Percentiles rank a stretch among this genome's conserved stretches.
Evolutionary conservation across 2,113 vertebrate species (phyloP).

Genomic region (Nanger granti): DNA sequence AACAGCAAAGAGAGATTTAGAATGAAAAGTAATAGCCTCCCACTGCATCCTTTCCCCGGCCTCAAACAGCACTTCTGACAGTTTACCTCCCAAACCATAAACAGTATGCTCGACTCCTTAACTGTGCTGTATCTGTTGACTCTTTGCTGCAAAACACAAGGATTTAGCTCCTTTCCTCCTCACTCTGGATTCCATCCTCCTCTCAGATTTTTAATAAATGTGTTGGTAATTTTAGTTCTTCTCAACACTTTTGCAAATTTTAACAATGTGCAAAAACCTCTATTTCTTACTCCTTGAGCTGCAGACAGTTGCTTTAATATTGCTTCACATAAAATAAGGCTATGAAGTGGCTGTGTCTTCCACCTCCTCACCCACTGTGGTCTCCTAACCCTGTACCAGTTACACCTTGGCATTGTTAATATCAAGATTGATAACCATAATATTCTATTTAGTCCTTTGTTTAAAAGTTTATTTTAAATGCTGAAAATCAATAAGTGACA

Average conservation of each 20-base stretch:
- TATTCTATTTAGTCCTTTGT: background rate
- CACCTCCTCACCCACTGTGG: background rate
- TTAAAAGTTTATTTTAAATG: background rate
- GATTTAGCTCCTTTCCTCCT: background rate
- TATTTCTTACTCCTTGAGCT: background rate
- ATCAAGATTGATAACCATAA: background rate
- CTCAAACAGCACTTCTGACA: background rate
- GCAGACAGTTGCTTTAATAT: background rate
- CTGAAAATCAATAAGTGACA: background rate
- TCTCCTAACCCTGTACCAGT: background rate
- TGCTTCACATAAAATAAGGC: background rate
- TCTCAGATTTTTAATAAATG: background rate
- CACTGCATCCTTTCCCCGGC: background rate
- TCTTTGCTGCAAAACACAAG: background rate
- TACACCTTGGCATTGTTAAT: background rate
- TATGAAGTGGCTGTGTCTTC: accelerated
- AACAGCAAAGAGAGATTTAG: background rate
- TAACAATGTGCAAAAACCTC: background rate
- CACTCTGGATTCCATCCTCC: background rate
- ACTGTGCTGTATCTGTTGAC: background rate
- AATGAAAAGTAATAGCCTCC: background rate
- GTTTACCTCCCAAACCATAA: background rate
- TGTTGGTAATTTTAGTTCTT: background rate
- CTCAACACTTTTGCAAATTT: background rate
- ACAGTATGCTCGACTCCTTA: background rate